These are phyloP conservation scores for Otus scops DNA, from an alignment of 2,797 vertebrate species.

Conservation along the genomic window DNA sequence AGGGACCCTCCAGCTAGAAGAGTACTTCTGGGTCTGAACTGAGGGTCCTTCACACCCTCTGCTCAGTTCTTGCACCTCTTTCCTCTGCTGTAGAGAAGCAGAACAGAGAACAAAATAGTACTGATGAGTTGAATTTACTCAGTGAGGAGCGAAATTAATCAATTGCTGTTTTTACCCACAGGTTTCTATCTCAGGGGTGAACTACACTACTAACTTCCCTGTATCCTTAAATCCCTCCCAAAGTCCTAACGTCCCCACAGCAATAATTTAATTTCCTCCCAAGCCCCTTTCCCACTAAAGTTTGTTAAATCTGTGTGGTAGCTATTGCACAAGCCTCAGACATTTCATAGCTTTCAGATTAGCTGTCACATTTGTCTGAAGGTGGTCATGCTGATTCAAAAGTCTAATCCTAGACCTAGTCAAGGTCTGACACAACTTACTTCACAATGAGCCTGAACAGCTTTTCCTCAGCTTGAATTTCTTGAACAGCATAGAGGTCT, in stretches of 20 bases:
- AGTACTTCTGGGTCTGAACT: neutral
- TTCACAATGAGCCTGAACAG: slow-evolving; percentile 81
- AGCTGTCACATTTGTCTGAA: neutral
- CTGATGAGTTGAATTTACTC: neutral
- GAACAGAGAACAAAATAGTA: neutral
- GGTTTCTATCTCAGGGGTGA: neutral
- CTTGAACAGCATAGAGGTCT: slow-evolving; percentile 94
- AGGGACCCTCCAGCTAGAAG: neutral
- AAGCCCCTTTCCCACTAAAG: neutral
- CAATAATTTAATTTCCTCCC: neutral
- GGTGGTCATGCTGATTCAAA: neutral
- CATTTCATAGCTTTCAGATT: neutral
- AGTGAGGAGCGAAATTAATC: neutral
- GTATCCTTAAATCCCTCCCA: neutral
- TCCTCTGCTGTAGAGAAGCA: neutral
- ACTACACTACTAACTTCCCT: neutral
- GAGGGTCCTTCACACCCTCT: neutral
- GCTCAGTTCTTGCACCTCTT: neutral
- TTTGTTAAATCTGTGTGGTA: neutral
- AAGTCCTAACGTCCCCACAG: neutral
- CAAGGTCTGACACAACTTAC: slow-evolving; percentile 63
- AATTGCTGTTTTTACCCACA: neutral
- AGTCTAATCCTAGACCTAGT: neutral
- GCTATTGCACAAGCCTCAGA: neutral
- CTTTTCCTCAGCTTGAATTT: slow-evolving; percentile 93